Evolutionary conservation across 2,888 invertebrate species (phyloP).

Genomic region (Leucania comma): DNA sequence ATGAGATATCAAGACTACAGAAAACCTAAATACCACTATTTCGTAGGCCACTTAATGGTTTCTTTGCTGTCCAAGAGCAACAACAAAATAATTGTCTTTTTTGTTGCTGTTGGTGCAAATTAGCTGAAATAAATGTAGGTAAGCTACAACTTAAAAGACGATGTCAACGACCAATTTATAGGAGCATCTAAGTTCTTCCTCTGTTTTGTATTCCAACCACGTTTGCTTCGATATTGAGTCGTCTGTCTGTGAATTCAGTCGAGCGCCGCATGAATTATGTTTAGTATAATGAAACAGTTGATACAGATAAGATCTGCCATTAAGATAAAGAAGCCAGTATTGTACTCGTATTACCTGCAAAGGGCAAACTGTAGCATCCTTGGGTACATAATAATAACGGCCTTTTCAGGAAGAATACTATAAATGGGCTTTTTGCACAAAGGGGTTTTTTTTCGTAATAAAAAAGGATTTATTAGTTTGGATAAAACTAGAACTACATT

Average conservation of each 20-base stretch:
- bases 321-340: constrained; percentile 2
- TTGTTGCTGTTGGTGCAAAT: no score
- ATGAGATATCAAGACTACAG: no score
- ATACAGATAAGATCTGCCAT: constrained; percentile 13
- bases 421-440: no score
- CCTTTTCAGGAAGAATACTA: no score
- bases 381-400: not conserved
- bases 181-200: constrained; percentile 22
- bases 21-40: no score
- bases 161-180: constrained; percentile 31
- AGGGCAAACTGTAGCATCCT: not conserved
- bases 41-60: no score
- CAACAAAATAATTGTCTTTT: no score
- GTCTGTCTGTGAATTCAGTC: constrained; percentile 43
- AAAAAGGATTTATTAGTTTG: no score
- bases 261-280: constrained; percentile 43
- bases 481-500: no score
- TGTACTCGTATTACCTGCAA: not conserved
- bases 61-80: no score
- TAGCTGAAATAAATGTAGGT: not conserved
- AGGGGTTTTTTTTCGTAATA: no score
- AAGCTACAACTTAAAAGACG: constrained; percentile 10
- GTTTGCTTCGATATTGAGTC: constrained; percentile 45
- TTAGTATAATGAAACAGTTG: constrained; percentile 46
- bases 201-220: constrained; percentile 31